phyloP scores from a whole-genome alignment of 30 jellyfish, hydroid and myxozoan species.

The Hydra vulgaris region DNA sequence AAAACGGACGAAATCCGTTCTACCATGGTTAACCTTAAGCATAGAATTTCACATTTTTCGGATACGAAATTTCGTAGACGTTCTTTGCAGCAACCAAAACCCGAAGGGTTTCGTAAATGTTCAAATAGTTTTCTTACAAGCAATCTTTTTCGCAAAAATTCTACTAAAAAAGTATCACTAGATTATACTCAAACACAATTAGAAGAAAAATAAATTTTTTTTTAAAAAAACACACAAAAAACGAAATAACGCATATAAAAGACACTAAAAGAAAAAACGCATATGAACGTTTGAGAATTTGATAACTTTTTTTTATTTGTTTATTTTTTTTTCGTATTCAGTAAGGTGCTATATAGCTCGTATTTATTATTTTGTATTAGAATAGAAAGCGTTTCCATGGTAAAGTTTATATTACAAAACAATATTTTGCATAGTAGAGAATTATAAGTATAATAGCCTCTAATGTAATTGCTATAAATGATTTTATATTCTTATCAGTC shows the following conservation, averaged over 20 bases:
- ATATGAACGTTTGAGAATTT: no score
- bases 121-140: neutral
- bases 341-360: no score
- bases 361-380: no score
- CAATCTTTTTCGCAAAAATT: neutral
- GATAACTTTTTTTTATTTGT: no score
- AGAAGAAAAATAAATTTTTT: neutral
- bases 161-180: neutral
- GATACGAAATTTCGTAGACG: neutral
- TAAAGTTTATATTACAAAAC: neutral
- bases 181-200: neutral
- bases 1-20: neutral
- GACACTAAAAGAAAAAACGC: no score
- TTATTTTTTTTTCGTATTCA: no score
- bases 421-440: neutral
- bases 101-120: neutral
- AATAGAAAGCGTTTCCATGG: neutral
- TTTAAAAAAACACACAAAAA: neutral
- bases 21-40: neutral
- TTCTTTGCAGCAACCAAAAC: neutral
- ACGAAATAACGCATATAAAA: no score
- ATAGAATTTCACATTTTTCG: neutral
- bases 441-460: neutral
- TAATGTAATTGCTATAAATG: neutral
- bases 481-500: neutral